Evolutionary conservation across 2,888 invertebrate genomes (phyloP), one percentile per base, ranked within the genome.

Genomic region (Branchipolynoe longqiensis): DNA sequence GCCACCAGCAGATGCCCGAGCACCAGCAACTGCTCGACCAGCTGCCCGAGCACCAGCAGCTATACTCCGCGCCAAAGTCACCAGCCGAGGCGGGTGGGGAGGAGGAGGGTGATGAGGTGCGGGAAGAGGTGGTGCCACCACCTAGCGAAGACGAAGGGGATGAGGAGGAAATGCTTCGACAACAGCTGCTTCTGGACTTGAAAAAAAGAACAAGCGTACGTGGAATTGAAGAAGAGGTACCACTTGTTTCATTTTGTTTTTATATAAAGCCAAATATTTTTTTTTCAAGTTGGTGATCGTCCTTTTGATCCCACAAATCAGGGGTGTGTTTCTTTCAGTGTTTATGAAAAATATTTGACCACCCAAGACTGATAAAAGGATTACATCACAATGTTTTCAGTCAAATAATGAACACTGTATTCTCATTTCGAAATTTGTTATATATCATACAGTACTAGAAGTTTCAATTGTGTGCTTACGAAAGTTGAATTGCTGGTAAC

Each of bases 141-240:
- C 25, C 8, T n/a, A 28, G 62, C n/a, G 6, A 84, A 1, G 31
- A 41, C 14, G 84, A 84, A 6, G 84, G 48, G 3, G 84, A 84
- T 22, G 84, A 84, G 6, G 84, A 40, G 0, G 74, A 74, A 14
- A 25, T 31, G 0, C 40, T 84, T 8, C 40, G 84, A 1, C 78
- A 74, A 1, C 33, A 33, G 40, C 78, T 84, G n/a, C 74, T 84
- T 4, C 56, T 58, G 28, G 40, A 40, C 33, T 25, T 84, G 58
- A 41, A 28, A 28, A 78, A 78, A 28, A 41, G 31, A 31, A 31
- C 78, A 25, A 2, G 28, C 12, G 54, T 48, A 22, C 25, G 48
- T 28, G 54, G 58, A 33, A 14, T 69, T 40, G 84, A 84, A 69
- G 38, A 74, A 41, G 36, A 28, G 48, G 78, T 73, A 56, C 36